Evolutionary conservation across 2,113 vertebrate genomes (phyloP).

Genomic region (Chlorodrepanis virens): DNA sequence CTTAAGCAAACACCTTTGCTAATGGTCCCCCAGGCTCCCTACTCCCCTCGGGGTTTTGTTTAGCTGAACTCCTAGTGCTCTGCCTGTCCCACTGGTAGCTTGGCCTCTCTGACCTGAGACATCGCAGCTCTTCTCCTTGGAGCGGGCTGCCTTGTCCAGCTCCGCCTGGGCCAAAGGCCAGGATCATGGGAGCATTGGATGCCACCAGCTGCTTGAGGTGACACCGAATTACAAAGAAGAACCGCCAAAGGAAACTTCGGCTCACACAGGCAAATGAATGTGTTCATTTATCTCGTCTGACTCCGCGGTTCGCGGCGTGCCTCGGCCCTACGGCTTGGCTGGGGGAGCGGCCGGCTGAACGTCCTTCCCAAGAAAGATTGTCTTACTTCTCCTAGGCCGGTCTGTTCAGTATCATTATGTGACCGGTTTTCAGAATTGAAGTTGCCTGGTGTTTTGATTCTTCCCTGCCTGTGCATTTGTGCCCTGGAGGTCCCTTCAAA

Average conservation of each 20-base stretch:
- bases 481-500: slow-evolving; percentile 91
- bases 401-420: slow-evolving; percentile 80
- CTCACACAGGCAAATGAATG: slow-evolving; percentile 73
- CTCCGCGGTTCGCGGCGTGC: background rate
- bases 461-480: slow-evolving; percentile 83
- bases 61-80: slow-evolving; percentile 75
- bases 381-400: slow-evolving; percentile 72
- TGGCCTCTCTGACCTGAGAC: slow-evolving; percentile 92
- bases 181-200: slow-evolving; percentile 80
- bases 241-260: slow-evolving; percentile 75
- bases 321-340: slow-evolving; percentile 49
- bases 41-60: slow-evolving; percentile 87
- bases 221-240: slow-evolving; percentile 82
- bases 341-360: slow-evolving; percentile 5
- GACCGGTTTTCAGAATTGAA: slow-evolving; percentile 77
- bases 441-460: slow-evolving; percentile 82
- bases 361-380: slow-evolving; percentile 65
- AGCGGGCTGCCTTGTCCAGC: slow-evolving; percentile 87
- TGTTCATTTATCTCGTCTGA: slow-evolving; percentile 79
- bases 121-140: slow-evolving; percentile 84
- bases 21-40: slow-evolving; percentile 81
- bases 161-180: slow-evolving; percentile 92
- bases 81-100: slow-evolving; percentile 81
- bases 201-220: slow-evolving; percentile 95
- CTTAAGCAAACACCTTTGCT: slow-evolving; percentile 95